Evolutionary conservation across 2,888 invertebrate species (phyloP), one percentile per base, ranked within the genome.

Genomic region (Himalopsyche japonica): DNA sequence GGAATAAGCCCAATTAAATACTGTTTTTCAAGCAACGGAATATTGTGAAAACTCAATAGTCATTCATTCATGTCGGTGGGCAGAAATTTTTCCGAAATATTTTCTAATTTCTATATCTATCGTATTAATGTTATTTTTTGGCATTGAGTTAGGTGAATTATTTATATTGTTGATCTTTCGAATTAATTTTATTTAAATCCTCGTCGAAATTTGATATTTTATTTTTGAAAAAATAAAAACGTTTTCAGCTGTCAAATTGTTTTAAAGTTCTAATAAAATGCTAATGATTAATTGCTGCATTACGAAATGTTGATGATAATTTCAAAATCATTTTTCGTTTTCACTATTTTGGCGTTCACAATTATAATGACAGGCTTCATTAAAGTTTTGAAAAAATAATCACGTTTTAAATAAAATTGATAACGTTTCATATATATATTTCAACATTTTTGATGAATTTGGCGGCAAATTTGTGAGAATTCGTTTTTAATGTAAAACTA

Each of bases 1-100:
- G 48, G 27, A 76, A 34, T 27, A 81, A 76, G 37, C 77, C 30
- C 49, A 77, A 57, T 82, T 49, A 77, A 82, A 49, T 82, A 32
- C 37, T 78, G 12, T 70, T 70, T 30, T 43, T 43, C 43, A 43
- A 15, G 43, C 43, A 12, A 43, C 15, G 43, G 43, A 43, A 43
- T 43, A 43, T 43, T 43, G 43, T 15, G 43, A 43, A 43, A 12
- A 43, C 15, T 43, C 3, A 15, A 43, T 1, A 7, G n/a, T n/a
- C n/a, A 15, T 4, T 15, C 43, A 43, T 43, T 43, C 12, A 15
- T 43, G 15, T 43, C 43, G 5, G 70, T 70, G 24, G 27, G 24
- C 27, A 1, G 70, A 27, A 27, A 70, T 27, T 70, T 70, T 70
- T 27, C 70, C 27, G n/a, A 70, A 70, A 70, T 70, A 70, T 70